A percentile compares a stretch with the other conserved stretches of the same genome.
These are phyloP conservation scores for Adoxophyes honmai DNA, from an alignment of 1,140 invertebrate species.

Conservation along the genomic window DNA sequence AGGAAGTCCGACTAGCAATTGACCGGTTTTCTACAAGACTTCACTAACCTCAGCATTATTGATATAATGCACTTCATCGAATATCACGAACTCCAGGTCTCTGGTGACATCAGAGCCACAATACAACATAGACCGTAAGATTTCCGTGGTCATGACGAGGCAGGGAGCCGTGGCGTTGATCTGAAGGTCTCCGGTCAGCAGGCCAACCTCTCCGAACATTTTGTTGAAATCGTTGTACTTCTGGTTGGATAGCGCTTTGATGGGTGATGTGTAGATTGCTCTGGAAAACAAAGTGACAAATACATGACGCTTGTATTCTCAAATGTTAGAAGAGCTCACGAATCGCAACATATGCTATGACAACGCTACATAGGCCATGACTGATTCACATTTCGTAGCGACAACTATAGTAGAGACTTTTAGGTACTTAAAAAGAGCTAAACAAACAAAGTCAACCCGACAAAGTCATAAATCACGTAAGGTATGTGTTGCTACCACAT, in stretches of 20 bases:
- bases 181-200: conserved; percentile 98
- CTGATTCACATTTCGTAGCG: too few species aligned
- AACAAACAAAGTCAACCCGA: too few species aligned
- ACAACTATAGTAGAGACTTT: too few species aligned
- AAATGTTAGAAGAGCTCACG: too few species aligned
- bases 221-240: conserved; percentile 98
- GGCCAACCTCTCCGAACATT: conserved; percentile 94
- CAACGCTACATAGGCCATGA: too few species aligned
- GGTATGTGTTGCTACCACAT: too few species aligned
- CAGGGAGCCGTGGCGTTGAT: conserved; percentile 95
- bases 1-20: too few species aligned
- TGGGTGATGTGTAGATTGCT: conserved; percentile 98
- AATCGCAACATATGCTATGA: too few species aligned
- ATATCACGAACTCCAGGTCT: conserved; percentile 99
- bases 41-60: conserved; percentile 95
- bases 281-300: conserved; percentile 74
- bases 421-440: too few species aligned
- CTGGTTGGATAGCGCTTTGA: conserved; percentile 99
- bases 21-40: not conserved
- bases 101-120: conserved; percentile 95
- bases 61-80: conserved; percentile 99
- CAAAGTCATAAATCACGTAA: too few species aligned
- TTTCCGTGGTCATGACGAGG: conserved; percentile 99
- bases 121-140: conserved; percentile 97
- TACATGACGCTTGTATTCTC: too few species aligned